These are phyloP conservation scores for Craniophora ligustri DNA, from an alignment of 2,888 invertebrate genomes.

Conservation along the genomic window DNA sequence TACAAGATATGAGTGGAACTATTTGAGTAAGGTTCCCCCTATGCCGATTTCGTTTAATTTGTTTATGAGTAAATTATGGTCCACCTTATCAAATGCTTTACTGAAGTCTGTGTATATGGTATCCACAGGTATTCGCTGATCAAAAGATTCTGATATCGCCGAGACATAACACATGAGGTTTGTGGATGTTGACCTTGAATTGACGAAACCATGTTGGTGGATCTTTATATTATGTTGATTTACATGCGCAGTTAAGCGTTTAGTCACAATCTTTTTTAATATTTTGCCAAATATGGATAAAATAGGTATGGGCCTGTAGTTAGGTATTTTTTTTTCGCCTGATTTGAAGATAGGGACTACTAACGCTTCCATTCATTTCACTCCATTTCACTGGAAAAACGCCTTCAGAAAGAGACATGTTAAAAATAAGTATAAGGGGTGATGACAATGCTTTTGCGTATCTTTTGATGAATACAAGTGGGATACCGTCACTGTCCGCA, in stretches of 20 bases:
- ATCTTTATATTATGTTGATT: neutral
- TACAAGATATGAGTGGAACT: neutral
- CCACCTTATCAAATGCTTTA: conserved; percentile 24
- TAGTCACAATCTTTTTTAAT: neutral
- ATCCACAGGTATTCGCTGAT: neutral
- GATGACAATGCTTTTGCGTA: neutral
- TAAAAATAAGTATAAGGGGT: conserved; percentile 5
- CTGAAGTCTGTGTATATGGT: conserved; percentile 18
- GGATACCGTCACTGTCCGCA: neutral
- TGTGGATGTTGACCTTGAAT: neutral
- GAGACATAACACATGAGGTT: neutral
- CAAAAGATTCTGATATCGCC: neutral
- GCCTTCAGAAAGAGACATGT: neutral
- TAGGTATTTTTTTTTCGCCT: neutral
- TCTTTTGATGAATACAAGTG: neutral
- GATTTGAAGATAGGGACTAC: conserved; percentile 11
- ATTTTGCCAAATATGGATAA: neutral
- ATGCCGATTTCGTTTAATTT: neutral
- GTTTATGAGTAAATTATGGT: conserved; percentile 7
- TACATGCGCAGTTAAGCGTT: neutral
- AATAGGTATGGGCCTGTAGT: neutral
- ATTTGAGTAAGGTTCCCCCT: neutral
- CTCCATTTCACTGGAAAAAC: conserved; percentile 4
- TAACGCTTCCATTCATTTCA: conserved; percentile 5
- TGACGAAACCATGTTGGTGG: neutral